Evolutionary conservation across 2,888 invertebrate species (phyloP), one percentile per base, ranked within the genome.

Genomic region (Alsophila aescularia): DNA sequence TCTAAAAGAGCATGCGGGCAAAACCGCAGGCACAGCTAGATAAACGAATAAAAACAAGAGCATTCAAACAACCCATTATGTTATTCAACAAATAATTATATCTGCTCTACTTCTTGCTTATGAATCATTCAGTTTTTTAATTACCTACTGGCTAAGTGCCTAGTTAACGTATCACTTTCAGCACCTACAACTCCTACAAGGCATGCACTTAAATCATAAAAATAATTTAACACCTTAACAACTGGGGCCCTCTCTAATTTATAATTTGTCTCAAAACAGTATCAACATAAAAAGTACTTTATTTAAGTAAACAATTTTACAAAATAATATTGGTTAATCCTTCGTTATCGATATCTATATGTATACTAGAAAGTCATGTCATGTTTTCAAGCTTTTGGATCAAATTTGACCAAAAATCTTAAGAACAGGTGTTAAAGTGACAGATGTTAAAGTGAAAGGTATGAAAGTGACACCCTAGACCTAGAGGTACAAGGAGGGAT

Each of bases 91-190:
- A 4, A 2, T 24, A 24, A 27, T 45, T 36, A 27, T 27, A 2
- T 45, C 12, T 27, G 36, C 45, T 36, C 45, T 36, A 45, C 14
- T 36, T 24, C 7, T 7, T 27, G 5, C 21, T 3, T 27, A 36
- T 48, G 40, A 49, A 41, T 49, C 31, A 49, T 34, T 40, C 34
- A 32, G 32, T 40, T 40, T 12, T 39, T 44, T 45, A 45, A 40
- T 39, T 18, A 29, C n/a, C n/a, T n/a, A n/a, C 31, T 27, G 15
- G 12, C 27, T 52, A 52, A 44, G 31, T 39, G 37, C n/a, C 39
- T 12, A 21, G 27, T 52, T 45, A 32, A 45, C 6, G 8, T 10
- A 27, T 44, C 8, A 32, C 39, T 52, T 44, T 41, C 42, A 32
- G 32, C 14, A 16, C 21, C 35, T 43, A 43, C 34, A 31, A n/a